Conservation (phyloP, 2,888 invertebrate genomes). For the Drosophila dives region DNA sequence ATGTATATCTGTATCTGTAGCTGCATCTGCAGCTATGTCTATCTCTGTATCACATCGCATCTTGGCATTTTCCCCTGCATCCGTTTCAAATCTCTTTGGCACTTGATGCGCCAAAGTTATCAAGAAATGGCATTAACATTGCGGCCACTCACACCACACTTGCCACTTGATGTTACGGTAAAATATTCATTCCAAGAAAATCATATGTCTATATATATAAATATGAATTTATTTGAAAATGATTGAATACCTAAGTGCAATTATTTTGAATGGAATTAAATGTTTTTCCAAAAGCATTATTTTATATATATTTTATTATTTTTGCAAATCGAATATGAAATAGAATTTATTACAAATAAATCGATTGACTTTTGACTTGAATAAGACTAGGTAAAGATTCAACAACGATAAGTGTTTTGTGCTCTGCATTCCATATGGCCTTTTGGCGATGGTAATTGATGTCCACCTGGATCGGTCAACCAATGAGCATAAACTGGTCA, state of each 20-base stretch:
- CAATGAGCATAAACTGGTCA: slow-evolving; percentile 48
- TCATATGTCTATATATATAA: too few species aligned
- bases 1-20: slow-evolving; percentile 15
- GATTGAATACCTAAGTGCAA: background rate
- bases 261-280: background rate
- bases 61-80: slow-evolving; percentile 30
- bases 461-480: slow-evolving; percentile 48
- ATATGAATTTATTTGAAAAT: background rate
- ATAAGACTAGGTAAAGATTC: background rate
- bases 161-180: slow-evolving; percentile 3
- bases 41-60: slow-evolving; percentile 11
- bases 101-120: slow-evolving; percentile 51
- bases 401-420: background rate
- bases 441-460: slow-evolving; percentile 40
- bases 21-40: slow-evolving; percentile 12
- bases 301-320: too few species aligned
- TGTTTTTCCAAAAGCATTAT: too few species aligned
- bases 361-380: background rate
- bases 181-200: background rate
- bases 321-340: too few species aligned
- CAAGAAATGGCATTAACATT: slow-evolving; percentile 34
- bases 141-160: slow-evolving; percentile 20
- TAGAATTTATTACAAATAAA: too few species aligned
- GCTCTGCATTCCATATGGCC: background rate
- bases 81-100: slow-evolving; percentile 58